Base-by-base conservation (phyloP, 1,140 invertebrate genomes). In the Helicorthomorpha holstii region DNA sequence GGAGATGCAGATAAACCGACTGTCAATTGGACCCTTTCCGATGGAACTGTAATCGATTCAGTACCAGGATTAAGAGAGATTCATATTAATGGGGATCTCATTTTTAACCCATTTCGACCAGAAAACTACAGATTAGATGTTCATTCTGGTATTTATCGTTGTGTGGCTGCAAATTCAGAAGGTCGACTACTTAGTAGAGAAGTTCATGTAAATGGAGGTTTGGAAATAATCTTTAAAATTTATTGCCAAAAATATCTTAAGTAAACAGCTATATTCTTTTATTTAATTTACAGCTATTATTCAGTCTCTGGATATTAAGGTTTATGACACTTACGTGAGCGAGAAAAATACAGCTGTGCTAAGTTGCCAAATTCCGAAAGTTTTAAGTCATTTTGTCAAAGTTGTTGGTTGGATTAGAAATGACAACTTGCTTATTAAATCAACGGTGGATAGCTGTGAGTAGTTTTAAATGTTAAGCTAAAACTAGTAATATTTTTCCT, bases 261-360 rank as follows among this genome's bases (percentile, higher is more conserved):
- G 7, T 7, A 4, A 46, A 7, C 19, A 7, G 25, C 19, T 7
- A 7, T 46, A 22, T 19, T 7, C 19, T 46, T 7, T 22, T 22
- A 46, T 10, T 46, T 12, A 22, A 46, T 22, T 22, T 71, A 14
- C 76, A 91, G 87, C 88, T 59, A 75, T 90, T 54, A 83, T 83
- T 62, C 80, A 84, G 62, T 79, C 82, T 61, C 90, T 87, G 71
- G 82, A 87, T 60, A 82, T 90, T 38, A 79, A 84, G 67, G 86
- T 90, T 51, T 80, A 83, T 59, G 85, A 91, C 63, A 84, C 85
- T 61, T 87, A 86, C 69, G 85, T 89, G 54, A 83, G 87, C 63
- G 74, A 77, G 48, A 87, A 86, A 27, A 91, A 91, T 68, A 83
- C 84, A 24, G 86, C 83, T 1, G 76, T 90, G 42, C 72, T 92